Conservation (phyloP, 2,113 vertebrate genomes). For the Leptodactylus fuscus region DNA sequence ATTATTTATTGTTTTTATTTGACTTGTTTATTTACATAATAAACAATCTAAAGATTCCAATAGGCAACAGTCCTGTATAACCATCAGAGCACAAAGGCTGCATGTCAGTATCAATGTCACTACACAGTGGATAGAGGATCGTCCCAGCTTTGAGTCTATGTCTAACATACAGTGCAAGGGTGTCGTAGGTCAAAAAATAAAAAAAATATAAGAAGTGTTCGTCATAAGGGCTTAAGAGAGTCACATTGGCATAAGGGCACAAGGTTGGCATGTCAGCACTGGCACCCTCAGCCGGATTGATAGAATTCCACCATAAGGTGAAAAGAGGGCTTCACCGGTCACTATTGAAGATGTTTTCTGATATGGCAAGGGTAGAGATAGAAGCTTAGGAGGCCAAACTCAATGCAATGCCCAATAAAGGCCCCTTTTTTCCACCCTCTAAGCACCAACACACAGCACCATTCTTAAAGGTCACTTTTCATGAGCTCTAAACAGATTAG, state of each 20-base stretch:
- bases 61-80: no score
- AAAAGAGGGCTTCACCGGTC: neutral
- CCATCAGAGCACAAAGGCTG: no score
- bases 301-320: no score
- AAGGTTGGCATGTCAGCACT: neutral
- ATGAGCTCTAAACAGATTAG: conserved; percentile 74
- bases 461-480: conserved; percentile 71
- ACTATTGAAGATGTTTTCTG: no score
- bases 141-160: no score
- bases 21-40: no score
- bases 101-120: no score
- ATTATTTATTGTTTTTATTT: neutral
- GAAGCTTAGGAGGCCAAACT: conserved; percentile 60
- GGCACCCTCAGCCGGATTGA: no score
- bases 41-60: no score
- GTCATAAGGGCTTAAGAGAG: neutral
- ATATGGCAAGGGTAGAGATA: neutral
- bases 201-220: no score
- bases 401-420: conserved; percentile 63
- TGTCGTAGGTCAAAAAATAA: neutral
- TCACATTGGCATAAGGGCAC: neutral
- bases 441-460: conserved; percentile 36
- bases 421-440: conserved; percentile 56
- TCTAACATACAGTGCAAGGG: no score
- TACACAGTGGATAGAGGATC: no score